These are phyloP conservation scores for Echiichthys vipera DNA, from an alignment of 2,797 vertebrate species.

Conservation along the genomic window DNA sequence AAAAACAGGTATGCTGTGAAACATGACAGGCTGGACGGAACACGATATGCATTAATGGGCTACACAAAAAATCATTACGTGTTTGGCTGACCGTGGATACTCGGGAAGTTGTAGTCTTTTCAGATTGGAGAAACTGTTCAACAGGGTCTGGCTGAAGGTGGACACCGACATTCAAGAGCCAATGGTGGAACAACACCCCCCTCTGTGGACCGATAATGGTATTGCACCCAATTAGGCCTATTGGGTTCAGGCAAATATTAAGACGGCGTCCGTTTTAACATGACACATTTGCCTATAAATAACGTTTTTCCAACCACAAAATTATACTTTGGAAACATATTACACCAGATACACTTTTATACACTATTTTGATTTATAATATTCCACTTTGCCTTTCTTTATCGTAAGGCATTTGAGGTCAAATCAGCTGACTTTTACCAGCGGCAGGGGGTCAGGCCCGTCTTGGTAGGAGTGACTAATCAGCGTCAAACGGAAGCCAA, in stretches of 20 bases:
- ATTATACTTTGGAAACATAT: background rate
- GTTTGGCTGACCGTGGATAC: background rate
- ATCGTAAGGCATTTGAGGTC: background rate
- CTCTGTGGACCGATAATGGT: background rate
- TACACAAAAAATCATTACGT: too few species aligned
- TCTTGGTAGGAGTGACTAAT: constrained; percentile 64
- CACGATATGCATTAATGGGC: background rate
- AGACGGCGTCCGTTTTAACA: background rate
- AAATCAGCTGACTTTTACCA: constrained; percentile 17
- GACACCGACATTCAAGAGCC: too few species aligned
- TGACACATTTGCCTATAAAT: background rate
- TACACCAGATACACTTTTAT: background rate
- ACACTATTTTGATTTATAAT: background rate
- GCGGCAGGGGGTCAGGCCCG: background rate
- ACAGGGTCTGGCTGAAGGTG: background rate
- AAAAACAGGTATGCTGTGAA: background rate
- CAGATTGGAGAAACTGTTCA: background rate
- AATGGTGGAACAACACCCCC: constrained; percentile 44
- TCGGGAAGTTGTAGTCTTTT: background rate
- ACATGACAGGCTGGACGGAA: background rate
- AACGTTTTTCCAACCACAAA: background rate
- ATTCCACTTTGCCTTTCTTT: too few species aligned
- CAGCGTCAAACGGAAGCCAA: constrained; percentile 54
- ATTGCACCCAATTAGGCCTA: constrained; percentile 17
- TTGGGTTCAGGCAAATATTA: background rate